These are phyloP conservation scores for Dermatemys mawii DNA, from an alignment of 2,113 vertebrate genomes.

Conservation along the genomic window DNA sequence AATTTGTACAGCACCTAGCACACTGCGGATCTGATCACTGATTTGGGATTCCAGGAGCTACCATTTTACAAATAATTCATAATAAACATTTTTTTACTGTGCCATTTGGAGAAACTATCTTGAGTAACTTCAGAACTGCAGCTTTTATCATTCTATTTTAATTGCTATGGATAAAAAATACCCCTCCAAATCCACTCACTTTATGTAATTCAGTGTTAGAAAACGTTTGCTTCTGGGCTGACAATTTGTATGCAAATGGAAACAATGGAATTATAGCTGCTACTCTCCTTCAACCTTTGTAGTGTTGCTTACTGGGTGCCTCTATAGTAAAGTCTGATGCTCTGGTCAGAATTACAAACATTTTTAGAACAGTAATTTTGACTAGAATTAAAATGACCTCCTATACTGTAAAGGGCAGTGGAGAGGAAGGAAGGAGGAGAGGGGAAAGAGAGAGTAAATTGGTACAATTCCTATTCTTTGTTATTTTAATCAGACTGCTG, in stretches of 20 bases:
- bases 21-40: not conserved
- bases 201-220: constrained; percentile 38
- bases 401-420: constrained; percentile 34
- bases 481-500: constrained; percentile 27
- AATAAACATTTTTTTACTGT: not conserved
- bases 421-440: not conserved
- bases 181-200: not conserved
- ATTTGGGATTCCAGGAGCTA: not conserved
- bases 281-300: constrained; percentile 29
- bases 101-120: not conserved
- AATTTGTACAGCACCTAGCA: not conserved
- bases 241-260: constrained; percentile 61
- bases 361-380: constrained; percentile 49
- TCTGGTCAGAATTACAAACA: constrained; percentile 59
- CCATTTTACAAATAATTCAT: not conserved
- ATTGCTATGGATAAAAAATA: constrained; percentile 17
- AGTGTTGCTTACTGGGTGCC: constrained; percentile 26
- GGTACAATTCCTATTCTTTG: not conserved
- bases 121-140: not conserved
- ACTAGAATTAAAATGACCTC: constrained; percentile 59
- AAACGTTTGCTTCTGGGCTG: constrained; percentile 58
- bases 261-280: constrained; percentile 17
- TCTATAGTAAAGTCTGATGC: constrained; percentile 19
- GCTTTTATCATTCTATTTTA: not conserved
- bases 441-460: constrained; percentile 4